These are phyloP conservation scores for Neopipo cinnamomea DNA, from an alignment of 2,113 vertebrate genomes.

Conservation along the genomic window DNA sequence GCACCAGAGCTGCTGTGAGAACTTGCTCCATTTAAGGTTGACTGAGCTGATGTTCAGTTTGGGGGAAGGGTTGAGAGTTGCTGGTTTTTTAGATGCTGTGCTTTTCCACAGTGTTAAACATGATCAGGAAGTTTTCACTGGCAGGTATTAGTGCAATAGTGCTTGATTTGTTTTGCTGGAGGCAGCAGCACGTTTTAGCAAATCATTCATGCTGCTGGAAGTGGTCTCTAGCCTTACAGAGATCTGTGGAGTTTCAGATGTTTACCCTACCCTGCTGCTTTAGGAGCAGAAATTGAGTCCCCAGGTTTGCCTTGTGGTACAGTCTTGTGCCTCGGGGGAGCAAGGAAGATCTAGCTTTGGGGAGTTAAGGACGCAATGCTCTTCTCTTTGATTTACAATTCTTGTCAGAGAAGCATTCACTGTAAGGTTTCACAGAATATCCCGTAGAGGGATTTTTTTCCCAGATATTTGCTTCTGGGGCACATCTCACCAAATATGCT, in stretches of 20 bases:
- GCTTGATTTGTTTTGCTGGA: not conserved
- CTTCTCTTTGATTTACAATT: not conserved
- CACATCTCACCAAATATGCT: not conserved
- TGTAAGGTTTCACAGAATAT: not conserved
- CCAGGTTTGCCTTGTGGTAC: accelerated
- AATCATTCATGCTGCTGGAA: not conserved
- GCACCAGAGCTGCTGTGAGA: not conserved
- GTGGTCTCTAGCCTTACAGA: not conserved
- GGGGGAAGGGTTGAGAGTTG: not conserved
- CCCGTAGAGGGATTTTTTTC: accelerated
- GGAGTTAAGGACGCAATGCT: accelerated
- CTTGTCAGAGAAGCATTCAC: not conserved
- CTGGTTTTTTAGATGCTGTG: not conserved
- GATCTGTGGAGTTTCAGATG: not conserved
- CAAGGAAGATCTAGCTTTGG: not conserved
- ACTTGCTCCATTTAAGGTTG: not conserved
- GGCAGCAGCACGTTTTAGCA: not conserved
- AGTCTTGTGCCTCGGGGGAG: accelerated
- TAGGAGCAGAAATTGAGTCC: not conserved
- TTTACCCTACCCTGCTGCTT: not conserved
- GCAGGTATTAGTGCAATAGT: not conserved
- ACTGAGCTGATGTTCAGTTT: not conserved
- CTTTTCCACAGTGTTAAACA: not conserved
- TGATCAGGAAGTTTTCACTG: not conserved
- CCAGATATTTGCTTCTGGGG: not conserved